Evolutionary conservation across 2,113 vertebrate genomes (phyloP).

Genomic region (Lepisosteus osseus): DNA sequence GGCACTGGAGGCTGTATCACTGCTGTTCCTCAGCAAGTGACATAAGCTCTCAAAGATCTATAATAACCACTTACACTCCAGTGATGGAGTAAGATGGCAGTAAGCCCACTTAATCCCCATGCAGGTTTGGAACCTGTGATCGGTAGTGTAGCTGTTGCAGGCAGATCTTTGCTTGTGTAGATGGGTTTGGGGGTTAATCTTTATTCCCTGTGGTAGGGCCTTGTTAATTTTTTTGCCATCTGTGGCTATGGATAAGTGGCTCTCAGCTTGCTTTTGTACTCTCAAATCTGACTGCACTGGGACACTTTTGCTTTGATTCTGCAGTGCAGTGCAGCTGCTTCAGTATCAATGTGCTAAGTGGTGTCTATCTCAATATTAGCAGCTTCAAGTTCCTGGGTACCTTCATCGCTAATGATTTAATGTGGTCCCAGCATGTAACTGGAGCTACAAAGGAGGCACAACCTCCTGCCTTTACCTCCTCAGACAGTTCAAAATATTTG

Average conservation of each 20-base stretch:
- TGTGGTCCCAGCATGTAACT: too few relatives aligned
- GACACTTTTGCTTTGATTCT: background rate
- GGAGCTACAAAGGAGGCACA: too few relatives aligned
- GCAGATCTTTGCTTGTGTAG: background rate
- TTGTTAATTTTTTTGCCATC: background rate
- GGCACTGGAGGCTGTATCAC: too few relatives aligned
- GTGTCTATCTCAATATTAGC: too few relatives aligned
- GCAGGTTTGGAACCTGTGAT: background rate
- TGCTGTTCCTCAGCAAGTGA: background rate
- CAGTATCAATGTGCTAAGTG: too few relatives aligned
- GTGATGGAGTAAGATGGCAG: background rate
- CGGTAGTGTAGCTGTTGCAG: background rate
- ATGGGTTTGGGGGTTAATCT: background rate
- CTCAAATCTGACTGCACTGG: background rate
- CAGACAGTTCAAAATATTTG: too few relatives aligned
- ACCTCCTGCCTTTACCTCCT: too few relatives aligned
- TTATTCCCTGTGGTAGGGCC: background rate
- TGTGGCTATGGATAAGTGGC: background rate
- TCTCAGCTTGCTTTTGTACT: background rate
- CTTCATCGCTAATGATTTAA: too few relatives aligned
- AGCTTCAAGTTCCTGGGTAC: too few relatives aligned
- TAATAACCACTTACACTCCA: background rate
- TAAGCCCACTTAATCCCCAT: background rate
- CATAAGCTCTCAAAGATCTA: background rate
- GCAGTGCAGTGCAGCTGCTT: background rate